These are phyloP conservation scores for Coelopa pilipes DNA, from an alignment of 2,888 invertebrate genomes.

Conservation along the genomic window DNA sequence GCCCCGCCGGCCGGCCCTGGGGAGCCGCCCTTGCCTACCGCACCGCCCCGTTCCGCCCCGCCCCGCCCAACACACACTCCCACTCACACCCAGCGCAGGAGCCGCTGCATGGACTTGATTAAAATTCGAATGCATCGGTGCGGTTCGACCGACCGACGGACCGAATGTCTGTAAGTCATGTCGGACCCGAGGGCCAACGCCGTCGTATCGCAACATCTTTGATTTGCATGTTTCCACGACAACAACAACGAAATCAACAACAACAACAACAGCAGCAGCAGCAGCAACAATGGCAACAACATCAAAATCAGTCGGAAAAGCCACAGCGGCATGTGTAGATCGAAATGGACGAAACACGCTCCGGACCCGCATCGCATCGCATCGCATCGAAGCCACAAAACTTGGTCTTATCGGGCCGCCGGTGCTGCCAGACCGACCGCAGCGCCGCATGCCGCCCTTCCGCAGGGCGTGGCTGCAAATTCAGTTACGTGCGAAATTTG, in stretches of 20 bases:
- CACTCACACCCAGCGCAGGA: not conserved
- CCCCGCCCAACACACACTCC: not conserved
- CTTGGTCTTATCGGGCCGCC: slow-evolving; percentile 11
- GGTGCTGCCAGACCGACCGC: slow-evolving; percentile 13
- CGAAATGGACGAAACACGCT: not conserved
- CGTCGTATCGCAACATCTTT: slow-evolving; percentile 19
- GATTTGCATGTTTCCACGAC: slow-evolving; percentile 28
- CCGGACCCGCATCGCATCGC: too few species aligned
- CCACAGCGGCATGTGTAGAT: not conserved
- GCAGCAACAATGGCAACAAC: not conserved
- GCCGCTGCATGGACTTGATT: slow-evolving; percentile 55
- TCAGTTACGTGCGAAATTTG: slow-evolving; percentile 28
- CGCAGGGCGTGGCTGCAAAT: slow-evolving; percentile 5
- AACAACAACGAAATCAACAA: slow-evolving; percentile 30
- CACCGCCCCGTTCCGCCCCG: too few species aligned
- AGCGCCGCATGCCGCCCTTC: slow-evolving; percentile 2
- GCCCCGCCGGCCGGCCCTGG: not conserved
- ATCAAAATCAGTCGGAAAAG: slow-evolving; percentile 2
- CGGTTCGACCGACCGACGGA: slow-evolving; percentile 38
- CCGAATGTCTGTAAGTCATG: slow-evolving; percentile 9
- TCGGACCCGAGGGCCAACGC: not conserved
- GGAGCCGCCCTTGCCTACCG: too few species aligned
- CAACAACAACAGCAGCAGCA: slow-evolving; percentile 8
- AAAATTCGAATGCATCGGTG: slow-evolving; percentile 65
- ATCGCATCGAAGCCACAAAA: too few species aligned